Base-by-base conservation (phyloP, 1,140 invertebrate genomes). In the Camponotus pennsylvanicus region DNA sequence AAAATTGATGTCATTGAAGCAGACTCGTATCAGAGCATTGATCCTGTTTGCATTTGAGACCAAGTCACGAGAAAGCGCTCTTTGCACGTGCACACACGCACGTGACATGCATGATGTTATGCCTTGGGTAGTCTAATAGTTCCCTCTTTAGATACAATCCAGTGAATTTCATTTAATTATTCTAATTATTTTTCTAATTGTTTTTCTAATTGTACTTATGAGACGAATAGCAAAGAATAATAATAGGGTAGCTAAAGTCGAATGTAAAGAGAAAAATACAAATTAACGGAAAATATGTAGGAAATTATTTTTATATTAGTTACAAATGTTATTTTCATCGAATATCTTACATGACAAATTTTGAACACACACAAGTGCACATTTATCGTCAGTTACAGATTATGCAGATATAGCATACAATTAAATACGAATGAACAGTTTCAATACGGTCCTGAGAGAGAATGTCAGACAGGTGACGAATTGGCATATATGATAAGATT, bases 21-120 rank as follows among this genome's bases (percentile, higher is more conserved):
- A 21, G 49, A 86, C 11, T 64, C 37, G 27, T 32, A 11, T 61
- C 55, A 55, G 70, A 89, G 0, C 64, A 61, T 82, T 71, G 88
- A 89, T 90, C 77, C 59, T n/a, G 57, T 88, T 89, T 55, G 15
- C 77, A 59, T 86, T 89, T 57, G 66, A 85, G 63, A 78, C 7
- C 64, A 55, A 75, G 34, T 45, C 32, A 34, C 75, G 52, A 78
- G 88, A 89, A 87, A 89, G 64, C 27, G 77, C n/a, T 61, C 49
- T 45, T 80, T 63, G 15, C 76, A 52, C 32, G 34, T 32, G 45
- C 27, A 45, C 49, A 49, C 45, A 61, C 37, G n/a, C n/a, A 66
- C 40, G 11, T 61, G 11, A 32, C 32, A 27, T 37, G 21, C 21
- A 5, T 49, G 45, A 63, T 45, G 9, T 11, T 18, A 59, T 32